Evolutionary conservation across 53 echinoderm and acorn worm genomes (phyloP), one percentile per base, ranked within the genome.

Genomic region (Hippasteria phrygiana): DNA sequence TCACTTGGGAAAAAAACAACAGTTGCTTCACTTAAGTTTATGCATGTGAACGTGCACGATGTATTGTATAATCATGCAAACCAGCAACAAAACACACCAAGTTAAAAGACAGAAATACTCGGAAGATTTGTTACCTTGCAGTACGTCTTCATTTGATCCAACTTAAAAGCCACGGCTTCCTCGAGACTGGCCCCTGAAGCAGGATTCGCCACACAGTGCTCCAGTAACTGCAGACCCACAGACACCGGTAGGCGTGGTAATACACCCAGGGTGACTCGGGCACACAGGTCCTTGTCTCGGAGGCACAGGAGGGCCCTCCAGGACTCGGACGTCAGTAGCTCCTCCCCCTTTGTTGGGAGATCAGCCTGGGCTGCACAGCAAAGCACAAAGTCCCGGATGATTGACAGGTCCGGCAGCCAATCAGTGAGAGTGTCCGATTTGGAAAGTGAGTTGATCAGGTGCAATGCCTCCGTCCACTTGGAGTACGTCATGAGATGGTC

Each of bases 101-200:
- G n/a, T n/a, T n/a, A n/a, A n/a, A n/a, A n/a, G n/a, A n/a, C n/a
- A n/a, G n/a, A n/a, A n/a, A n/a, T n/a, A n/a, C n/a, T n/a, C 17
- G 26, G 5, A 16, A 0, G 6, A 7, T 80, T 14, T 43, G 14
- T 43, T 71, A 97, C 98, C 94, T 94, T 94, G 40, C 87, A 90
- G 55, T 97, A 97, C 11, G 95, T 89, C 33, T 91, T 95, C 89
- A 97, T 92, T 72, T 95, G 89, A 24, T 89, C 74, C 50, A 95
- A 48, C 62, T 93, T 90, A 43, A 76, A 53, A 59, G 62, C 18
- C 13, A 93, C 77, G 51, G 88, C 88, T 64, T 88, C 53, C 10
- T 69, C 45, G 20, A 91, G 45, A 45, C 59, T 74, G 36, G 70
- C 56, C 24, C 83, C 76, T 40, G 35, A 47, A 24, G 86, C 41